These are phyloP conservation scores for Netelia fuscicornis DNA, from an alignment of 2,888 invertebrate species.

Conservation along the genomic window DNA sequence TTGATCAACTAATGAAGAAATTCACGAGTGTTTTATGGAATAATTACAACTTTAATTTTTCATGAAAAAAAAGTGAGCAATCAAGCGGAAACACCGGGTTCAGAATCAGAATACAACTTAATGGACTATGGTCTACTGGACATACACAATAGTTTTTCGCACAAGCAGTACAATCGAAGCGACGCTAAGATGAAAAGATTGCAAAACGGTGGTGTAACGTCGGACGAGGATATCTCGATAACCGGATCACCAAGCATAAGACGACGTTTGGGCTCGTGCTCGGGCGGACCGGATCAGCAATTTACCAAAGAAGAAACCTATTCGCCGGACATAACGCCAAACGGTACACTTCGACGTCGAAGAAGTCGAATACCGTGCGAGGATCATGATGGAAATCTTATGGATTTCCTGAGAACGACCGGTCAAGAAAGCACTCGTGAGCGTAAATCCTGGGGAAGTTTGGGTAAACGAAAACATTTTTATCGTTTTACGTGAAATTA, in stretches of 20 bases:
- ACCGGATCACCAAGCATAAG: constrained; percentile 90
- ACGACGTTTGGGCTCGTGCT: constrained; percentile 88
- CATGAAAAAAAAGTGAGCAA: constrained; percentile 86
- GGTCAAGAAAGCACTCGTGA: constrained; percentile 91
- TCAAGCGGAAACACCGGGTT: constrained; percentile 90
- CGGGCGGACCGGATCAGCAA: constrained; percentile 82
- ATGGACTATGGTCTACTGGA: constrained; percentile 93
- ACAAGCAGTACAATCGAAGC: constrained; percentile 83
- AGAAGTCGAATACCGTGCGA: constrained; percentile 93
- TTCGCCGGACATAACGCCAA: constrained; percentile 93
- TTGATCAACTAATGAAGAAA: neutral
- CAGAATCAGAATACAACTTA: constrained; percentile 90
- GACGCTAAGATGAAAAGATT: constrained; percentile 84
- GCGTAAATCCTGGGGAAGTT: constrained; percentile 93
- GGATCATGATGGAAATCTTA: constrained; percentile 93
- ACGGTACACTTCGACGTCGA: constrained; percentile 93
- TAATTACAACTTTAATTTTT: neutral
- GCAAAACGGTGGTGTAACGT: constrained; percentile 86
- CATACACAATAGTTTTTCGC: constrained; percentile 88
- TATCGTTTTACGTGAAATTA: neutral
- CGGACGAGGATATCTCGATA: constrained; percentile 88
- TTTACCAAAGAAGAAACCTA: constrained; percentile 86
- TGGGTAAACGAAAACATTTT: constrained; percentile 86
- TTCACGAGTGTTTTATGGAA: neutral
- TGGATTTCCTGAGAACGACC: constrained; percentile 93